Evolutionary conservation across 2,113 vertebrate species (phyloP).

Genomic region (Aptenodytes patagonicus): DNA sequence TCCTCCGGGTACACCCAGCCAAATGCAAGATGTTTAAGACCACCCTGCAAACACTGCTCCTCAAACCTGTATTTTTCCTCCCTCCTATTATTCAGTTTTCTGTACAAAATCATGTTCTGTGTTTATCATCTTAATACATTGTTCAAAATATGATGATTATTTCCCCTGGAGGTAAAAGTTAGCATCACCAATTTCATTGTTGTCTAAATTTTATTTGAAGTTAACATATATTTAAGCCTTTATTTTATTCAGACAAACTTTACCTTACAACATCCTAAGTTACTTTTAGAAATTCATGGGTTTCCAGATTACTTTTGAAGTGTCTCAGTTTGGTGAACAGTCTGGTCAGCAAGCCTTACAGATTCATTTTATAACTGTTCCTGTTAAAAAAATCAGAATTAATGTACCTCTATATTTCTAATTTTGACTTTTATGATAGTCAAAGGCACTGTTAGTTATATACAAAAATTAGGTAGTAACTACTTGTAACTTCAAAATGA

Average conservation of each 20-base stretch:
- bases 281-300: background rate
- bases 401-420: background rate
- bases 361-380: background rate
- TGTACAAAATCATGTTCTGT: background rate
- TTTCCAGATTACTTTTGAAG: background rate
- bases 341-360: background rate
- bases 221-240: background rate
- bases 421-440: background rate
- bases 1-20: background rate
- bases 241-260: background rate
- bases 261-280: background rate
- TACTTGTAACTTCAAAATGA: background rate
- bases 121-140: background rate
- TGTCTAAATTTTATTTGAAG: background rate
- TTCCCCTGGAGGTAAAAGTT: background rate
- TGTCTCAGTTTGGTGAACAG: background rate
- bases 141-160: background rate
- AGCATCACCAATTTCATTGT: background rate
- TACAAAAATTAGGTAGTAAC: background rate
- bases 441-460: background rate
- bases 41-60: background rate
- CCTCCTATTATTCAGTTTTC: background rate
- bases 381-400: background rate
- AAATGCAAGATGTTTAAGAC: background rate
- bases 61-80: background rate